Conservation (phyloP, 64 coral and sea anemone species). For the Actinia tenebrosa region DNA sequence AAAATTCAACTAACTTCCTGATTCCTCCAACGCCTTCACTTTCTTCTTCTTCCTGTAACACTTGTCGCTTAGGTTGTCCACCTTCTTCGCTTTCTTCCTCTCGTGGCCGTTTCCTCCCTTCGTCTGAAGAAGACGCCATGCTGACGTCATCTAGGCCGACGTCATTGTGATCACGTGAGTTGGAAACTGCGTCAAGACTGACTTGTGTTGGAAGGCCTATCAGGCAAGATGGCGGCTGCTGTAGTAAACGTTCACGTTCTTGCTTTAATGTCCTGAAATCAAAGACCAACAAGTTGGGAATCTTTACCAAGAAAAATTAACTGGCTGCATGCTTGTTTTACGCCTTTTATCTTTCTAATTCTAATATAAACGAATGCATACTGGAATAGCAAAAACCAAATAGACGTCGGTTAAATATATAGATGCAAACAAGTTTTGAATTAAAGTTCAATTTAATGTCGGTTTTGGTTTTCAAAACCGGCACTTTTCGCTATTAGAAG, state of each 20-base stretch:
- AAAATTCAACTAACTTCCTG: conserved; percentile 98
- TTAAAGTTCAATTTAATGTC: too few species aligned
- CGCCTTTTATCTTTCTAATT: too few species aligned
- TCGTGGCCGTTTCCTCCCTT: conserved; percentile 40
- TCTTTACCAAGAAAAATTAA: too few species aligned
- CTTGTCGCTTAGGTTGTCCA: conserved; percentile 50
- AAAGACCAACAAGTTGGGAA: not conserved
- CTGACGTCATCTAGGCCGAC: conserved; percentile 25
- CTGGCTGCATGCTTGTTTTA: too few species aligned
- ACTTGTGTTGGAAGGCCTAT: conserved; percentile 83
- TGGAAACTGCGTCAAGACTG: conserved; percentile 38
- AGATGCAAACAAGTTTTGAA: too few species aligned
- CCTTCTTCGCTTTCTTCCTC: conserved; percentile 66
- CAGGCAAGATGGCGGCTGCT: conserved; percentile 51
- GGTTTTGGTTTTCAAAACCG: too few species aligned
- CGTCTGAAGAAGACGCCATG: conserved; percentile 4
- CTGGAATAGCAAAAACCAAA: too few species aligned
- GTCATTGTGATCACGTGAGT: conserved; percentile 56
- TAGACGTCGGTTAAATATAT: too few species aligned
- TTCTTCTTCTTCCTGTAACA: conserved; percentile 51
- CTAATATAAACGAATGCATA: too few species aligned
- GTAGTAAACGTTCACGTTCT: conserved; percentile 69
- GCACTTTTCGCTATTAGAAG: too few species aligned
- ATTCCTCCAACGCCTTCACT: conserved; percentile 78
- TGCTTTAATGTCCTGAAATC: conserved; percentile 65